Evolutionary conservation across 2,797 vertebrate species (phyloP), one percentile per base, ranked within the genome.

Genomic region (Centroberyx gerrardi): DNA sequence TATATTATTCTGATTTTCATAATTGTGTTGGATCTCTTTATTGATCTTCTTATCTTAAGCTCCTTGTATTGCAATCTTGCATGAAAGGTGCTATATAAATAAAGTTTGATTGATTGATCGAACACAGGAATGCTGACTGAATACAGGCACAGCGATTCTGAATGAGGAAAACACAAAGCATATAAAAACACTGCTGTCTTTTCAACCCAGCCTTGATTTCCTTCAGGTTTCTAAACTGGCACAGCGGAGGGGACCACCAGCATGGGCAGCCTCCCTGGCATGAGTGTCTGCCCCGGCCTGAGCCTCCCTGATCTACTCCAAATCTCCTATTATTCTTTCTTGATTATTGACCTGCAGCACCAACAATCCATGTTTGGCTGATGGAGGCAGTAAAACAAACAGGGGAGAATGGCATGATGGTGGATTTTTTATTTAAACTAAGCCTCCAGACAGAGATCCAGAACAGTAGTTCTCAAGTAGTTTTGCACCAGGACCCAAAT

Each of bases 391-490:
- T 6, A 28, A 66, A 53, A 55, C 61, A 62, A 65, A 40, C 42
- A 28, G 51, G 64, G 67, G 22, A 36, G 33, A 36, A 36, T 8
- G 33, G 33, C 33, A 6, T 36, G 33, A 36, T 7, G 33, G 8
- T 36, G 8, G 33, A 36, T 6, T 18, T 79, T 22, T 80, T 86
- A 86, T 77, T 86, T 62, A 42, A 77, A 72, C 29, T 27, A 56
- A 56, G 12, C 54, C 54, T 15, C 28, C 54, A 31, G 54, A 56
- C 54, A 36, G 7, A 5, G 3, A 51, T n/a, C 48, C 48, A 51
- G 48, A n/a, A 3, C 54, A 56, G 54, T 31, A 10, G 12, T 29
- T 31, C 12, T 28, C 22, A 31, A 55, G 10, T 55, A 14, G 53
- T 15, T 55, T 55, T 56, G 29, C 14, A 56, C 6, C 29, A 31